phyloP scores from a whole-genome alignment of 2,888 invertebrate genomes.

The Habrosyne pyritoides region DNA sequence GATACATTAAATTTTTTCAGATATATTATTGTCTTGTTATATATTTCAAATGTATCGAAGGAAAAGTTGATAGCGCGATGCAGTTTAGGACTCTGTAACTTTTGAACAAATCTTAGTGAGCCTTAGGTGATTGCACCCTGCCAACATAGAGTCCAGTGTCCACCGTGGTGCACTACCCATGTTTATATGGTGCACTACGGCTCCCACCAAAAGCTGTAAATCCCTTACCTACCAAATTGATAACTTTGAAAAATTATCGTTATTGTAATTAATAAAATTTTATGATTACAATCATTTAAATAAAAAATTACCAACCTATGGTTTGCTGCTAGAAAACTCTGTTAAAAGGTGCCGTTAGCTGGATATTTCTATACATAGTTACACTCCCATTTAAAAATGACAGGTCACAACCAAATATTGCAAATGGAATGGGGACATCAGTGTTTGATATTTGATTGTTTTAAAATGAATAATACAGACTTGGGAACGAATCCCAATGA shows the following conservation, averaged over 20 bases:
- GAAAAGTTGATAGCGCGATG: conserved; percentile 68
- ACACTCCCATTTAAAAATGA: not conserved
- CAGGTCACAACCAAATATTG: not conserved
- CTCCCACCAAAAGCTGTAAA: conserved; percentile 27
- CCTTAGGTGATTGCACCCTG: conserved; percentile 73
- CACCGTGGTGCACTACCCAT: conserved; percentile 32
- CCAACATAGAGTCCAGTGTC: conserved; percentile 58
- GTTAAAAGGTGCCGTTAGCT: conserved; percentile 53
- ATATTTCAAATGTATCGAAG: conserved; percentile 81
- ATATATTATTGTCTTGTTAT: conserved; percentile 84
- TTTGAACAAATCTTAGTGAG: conserved; percentile 74
- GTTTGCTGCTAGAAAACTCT: conserved; percentile 78
- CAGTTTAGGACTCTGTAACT: conserved; percentile 67
- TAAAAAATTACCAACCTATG: conserved; percentile 70
- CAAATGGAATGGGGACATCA: not conserved
- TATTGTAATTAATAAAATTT: conserved; percentile 81
- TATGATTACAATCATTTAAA: conserved; percentile 77
- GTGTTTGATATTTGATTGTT: not conserved
- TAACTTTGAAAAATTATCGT: conserved; percentile 69
- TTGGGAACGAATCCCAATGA: too few species aligned
- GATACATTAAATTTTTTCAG: conserved; percentile 82
- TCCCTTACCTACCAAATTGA: conserved; percentile 67
- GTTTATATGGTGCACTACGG: conserved; percentile 34
- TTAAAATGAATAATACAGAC: not conserved
- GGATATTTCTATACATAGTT: not conserved